Percentiles rank a stretch among this genome's conserved stretches.
phyloP scores from a whole-genome alignment of 2,888 invertebrate species.

The Physocephala rufipes region DNA sequence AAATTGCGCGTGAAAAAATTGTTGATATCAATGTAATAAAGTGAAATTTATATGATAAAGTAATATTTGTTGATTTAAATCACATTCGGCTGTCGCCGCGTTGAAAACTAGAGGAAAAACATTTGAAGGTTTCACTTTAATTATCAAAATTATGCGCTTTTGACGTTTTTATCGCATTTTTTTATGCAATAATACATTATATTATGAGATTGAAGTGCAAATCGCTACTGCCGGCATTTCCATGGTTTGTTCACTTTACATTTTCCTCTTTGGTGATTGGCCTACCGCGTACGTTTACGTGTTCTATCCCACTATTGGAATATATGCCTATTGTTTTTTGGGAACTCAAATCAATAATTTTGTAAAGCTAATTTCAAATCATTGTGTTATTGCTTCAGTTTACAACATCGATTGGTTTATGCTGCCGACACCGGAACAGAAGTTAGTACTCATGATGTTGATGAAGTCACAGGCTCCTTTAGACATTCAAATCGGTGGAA shows the following conservation, averaged over 20 bases:
- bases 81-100: no score
- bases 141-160: no score
- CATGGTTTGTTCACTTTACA: background rate
- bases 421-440: background rate
- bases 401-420: constrained; percentile 10
- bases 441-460: constrained; percentile 4
- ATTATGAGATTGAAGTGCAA: background rate
- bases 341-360: background rate
- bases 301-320: background rate
- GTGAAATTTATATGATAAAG: no score
- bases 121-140: no score
- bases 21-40: no score
- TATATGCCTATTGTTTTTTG: constrained; percentile 7
- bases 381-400: background rate
- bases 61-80: no score
- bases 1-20: no score
- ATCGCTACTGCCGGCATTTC: background rate
- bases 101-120: no score
- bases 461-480: background rate
- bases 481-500: constrained; percentile 8
- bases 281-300: background rate
- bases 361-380: background rate
- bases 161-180: no score
- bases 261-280: background rate
- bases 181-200: background rate